Percentiles rank a stretch among this genome's conserved stretches.
Conservation (phyloP, 2,113 vertebrate genomes). For the Steatornis caripensis region DNA sequence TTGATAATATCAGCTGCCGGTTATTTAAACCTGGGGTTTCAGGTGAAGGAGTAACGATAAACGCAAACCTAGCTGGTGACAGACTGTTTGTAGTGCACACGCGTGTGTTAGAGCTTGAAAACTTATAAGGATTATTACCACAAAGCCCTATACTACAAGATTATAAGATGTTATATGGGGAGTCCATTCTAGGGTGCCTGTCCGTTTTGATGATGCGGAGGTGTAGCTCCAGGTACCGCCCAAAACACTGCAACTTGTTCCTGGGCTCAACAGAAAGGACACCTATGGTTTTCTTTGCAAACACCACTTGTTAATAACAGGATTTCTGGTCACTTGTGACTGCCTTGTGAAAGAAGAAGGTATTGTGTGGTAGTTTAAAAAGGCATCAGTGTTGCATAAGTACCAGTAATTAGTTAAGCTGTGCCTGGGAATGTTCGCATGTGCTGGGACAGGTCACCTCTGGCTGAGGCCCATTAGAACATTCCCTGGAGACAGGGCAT, state of each 20-base stretch:
- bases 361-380: neutral
- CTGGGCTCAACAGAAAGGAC: neutral
- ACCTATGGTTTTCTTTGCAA: neutral
- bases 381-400: neutral
- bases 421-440: neutral
- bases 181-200: neutral
- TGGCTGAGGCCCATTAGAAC: neutral
- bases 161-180: neutral
- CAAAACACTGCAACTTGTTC: neutral
- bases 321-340: neutral
- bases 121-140: neutral
- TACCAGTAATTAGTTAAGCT: neutral
- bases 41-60: conserved; percentile 15
- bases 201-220: neutral
- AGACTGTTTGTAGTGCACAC: neutral
- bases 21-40: conserved; percentile 52
- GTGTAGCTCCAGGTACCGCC: neutral
- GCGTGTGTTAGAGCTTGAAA: neutral
- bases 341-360: neutral
- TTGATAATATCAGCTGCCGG: conserved; percentile 39
- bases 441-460: neutral
- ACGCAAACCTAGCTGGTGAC: neutral
- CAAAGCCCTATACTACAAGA: neutral
- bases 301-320: neutral
- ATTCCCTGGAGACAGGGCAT: neutral